These are phyloP conservation scores for Macaria notata DNA, from an alignment of 2,888 invertebrate genomes.

Conservation along the genomic window DNA sequence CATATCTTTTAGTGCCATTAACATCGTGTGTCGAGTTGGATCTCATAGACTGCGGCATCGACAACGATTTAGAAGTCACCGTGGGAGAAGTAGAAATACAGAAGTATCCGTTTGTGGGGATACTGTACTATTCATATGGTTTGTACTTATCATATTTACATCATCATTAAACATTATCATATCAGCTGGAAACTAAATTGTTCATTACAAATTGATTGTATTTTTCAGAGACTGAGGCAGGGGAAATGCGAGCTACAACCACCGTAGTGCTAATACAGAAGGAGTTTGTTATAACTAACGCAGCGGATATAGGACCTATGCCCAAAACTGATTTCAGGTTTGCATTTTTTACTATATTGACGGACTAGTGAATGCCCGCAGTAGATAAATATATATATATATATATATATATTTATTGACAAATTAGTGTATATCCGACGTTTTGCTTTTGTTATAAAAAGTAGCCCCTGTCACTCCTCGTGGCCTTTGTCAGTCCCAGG, in stretches of 20 bases:
- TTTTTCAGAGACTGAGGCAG: slow-evolving; percentile 12
- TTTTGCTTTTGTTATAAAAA: too few species aligned
- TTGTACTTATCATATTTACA: slow-evolving; percentile 12
- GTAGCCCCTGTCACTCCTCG: too few species aligned
- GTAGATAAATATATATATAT: too few species aligned
- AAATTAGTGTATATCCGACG: too few species aligned
- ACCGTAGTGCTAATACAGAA: slow-evolving; percentile 58
- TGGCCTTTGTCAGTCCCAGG: too few species aligned
- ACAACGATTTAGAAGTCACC: slow-evolving; percentile 6
- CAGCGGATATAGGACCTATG: slow-evolving; percentile 64
- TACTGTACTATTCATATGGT: slow-evolving; percentile 48
- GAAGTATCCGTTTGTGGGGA: slow-evolving; percentile 53
- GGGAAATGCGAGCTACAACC: slow-evolving; percentile 53
- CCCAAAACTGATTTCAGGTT: slow-evolving; percentile 62
- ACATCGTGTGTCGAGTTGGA: slow-evolving; percentile 7
- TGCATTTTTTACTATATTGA: background rate
- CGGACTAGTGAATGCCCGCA: too few species aligned
- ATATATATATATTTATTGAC: too few species aligned
- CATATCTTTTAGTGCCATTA: background rate
- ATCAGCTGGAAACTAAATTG: too few species aligned
- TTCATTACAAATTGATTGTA: too few species aligned
- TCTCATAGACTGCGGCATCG: slow-evolving; percentile 11
- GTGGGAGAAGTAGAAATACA: slow-evolving; percentile 38
- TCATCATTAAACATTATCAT: too few species aligned
- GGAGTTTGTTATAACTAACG: slow-evolving; percentile 57